Evolutionary conservation across 2,797 vertebrate species (phyloP), one percentile per base, ranked within the genome.

Genomic region (Gadopsis marmoratus): DNA sequence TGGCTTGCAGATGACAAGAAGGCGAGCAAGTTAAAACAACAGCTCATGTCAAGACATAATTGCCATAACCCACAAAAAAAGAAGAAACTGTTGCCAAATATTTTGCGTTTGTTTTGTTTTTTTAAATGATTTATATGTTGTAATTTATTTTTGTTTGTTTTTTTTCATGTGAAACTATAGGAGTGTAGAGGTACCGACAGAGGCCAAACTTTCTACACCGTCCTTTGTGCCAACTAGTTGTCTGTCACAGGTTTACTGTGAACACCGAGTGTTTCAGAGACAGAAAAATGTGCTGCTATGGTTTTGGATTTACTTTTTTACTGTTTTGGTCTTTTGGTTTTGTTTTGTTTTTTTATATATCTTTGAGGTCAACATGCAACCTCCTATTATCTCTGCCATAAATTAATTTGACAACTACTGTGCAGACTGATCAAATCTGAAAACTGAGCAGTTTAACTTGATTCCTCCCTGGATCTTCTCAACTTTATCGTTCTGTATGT

Each of bases 81-180:
- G 79, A 78, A 81, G 66, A 86, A 90, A 80, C 68, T 85, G 72
- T 95, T 96, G 95, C 95, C 95, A 96, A 96, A 95, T 92, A 68
- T 77, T 39, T 39, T 26, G 26, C 26, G 26, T 83, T 86, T 74
- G 29, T 66, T 85, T 82, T 74, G 0, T 81, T 88, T 76, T 79
- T 71, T 84, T 77, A 29, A 72, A 79, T 90, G 93, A 93, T 94
- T 93, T 95, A 90, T 93, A 89, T 89, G 82, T 94, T 91, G 75
- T 94, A 91, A 94, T 94, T 93, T 93, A 94, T 94, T 92, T 93
- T 93, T 78, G 1, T 39, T 39, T 37, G 82, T 80, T 75, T 71
- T 88, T 90, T 93, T 89, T 89, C 91, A 87, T 90, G 88, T 87
- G 85, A 83, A 91, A 87, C 81, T 50, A 73, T 84, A 85, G 76